phyloP scores from a whole-genome alignment of 2,888 invertebrate genomes.

The Odontocerum albicorne region DNA sequence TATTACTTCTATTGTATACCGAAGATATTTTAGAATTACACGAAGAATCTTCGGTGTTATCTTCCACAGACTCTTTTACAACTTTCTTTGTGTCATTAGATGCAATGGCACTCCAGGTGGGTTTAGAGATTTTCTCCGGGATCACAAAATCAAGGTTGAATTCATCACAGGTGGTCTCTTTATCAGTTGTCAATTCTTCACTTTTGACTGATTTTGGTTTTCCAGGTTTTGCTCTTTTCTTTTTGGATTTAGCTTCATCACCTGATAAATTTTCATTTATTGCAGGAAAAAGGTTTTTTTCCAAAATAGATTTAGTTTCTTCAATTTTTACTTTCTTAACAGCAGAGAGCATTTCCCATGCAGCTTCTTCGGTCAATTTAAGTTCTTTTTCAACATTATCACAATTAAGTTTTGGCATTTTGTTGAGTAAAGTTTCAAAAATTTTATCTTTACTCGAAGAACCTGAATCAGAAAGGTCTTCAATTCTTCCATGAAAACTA shows the following conservation, averaged over 20 bases:
- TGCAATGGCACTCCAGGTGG: constrained; percentile 24
- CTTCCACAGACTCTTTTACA: constrained; percentile 38
- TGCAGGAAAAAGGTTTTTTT: constrained; percentile 2
- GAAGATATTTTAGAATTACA: constrained; percentile 39
- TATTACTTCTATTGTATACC: constrained; percentile 53
- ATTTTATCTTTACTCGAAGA: too few species aligned
- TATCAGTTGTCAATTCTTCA: constrained; percentile 3
- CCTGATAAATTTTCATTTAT: constrained; percentile 6
- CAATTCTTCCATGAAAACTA: too few species aligned
- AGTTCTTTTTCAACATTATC: constrained; percentile 13
- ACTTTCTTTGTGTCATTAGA: constrained; percentile 23
- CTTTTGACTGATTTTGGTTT: constrained; percentile 16
- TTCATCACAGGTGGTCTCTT: constrained; percentile 4
- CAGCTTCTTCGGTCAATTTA: constrained; percentile 20
- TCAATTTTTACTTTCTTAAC: constrained; percentile 2
- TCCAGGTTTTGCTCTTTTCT: constrained; percentile 21
- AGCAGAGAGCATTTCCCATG: constrained; percentile 33
- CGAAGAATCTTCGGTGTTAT: constrained; percentile 16
- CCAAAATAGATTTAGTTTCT: neutral
- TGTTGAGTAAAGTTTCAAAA: too few species aligned
- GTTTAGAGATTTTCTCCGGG: constrained; percentile 20
- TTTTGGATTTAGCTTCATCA: constrained; percentile 22
- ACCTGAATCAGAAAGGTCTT: too few species aligned
- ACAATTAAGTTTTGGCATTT: neutral
- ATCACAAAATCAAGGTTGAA: constrained; percentile 11